phyloP scores from a whole-genome alignment of 2,113 vertebrate genomes.

The Scalopus aquaticus region DNA sequence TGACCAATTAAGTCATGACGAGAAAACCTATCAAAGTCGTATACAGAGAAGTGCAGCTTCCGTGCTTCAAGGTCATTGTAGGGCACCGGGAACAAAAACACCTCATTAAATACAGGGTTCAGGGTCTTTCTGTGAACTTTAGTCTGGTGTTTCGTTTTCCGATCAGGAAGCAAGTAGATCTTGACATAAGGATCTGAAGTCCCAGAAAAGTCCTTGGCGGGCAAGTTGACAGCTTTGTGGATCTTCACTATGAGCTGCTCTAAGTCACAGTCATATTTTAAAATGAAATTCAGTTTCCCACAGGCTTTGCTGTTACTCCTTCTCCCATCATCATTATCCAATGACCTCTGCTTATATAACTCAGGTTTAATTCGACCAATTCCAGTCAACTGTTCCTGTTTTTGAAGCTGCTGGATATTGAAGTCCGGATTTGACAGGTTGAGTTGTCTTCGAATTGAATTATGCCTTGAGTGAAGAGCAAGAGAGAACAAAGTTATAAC shows the following conservation, averaged over 20 bases:
- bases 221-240: constrained; percentile 96
- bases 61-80: constrained; percentile 95
- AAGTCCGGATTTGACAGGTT: constrained; percentile 99
- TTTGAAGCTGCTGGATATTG: constrained; percentile 97
- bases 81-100: constrained; percentile 97
- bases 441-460: constrained; percentile 95
- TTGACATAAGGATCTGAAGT: constrained; percentile 99
- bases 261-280: constrained; percentile 97
- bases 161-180: constrained; percentile 97
- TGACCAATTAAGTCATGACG: constrained; percentile 98
- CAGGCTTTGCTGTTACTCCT: constrained; percentile 90
- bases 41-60: constrained; percentile 98
- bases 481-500: constrained; percentile 71
- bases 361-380: constrained; percentile 96
- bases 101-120: constrained; percentile 98
- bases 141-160: constrained; percentile 99
- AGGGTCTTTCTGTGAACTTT: constrained; percentile 99
- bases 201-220: constrained; percentile 98
- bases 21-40: constrained; percentile 99
- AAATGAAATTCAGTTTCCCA: constrained; percentile 95
- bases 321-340: constrained; percentile 93
- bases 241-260: constrained; percentile 99
- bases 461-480: constrained; percentile 89
- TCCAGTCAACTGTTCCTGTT: constrained; percentile 96
- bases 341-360: constrained; percentile 96